These are phyloP conservation scores for Hylaeus volcanicus DNA, from an alignment of 1,140 invertebrate genomes.

Conservation along the genomic window DNA sequence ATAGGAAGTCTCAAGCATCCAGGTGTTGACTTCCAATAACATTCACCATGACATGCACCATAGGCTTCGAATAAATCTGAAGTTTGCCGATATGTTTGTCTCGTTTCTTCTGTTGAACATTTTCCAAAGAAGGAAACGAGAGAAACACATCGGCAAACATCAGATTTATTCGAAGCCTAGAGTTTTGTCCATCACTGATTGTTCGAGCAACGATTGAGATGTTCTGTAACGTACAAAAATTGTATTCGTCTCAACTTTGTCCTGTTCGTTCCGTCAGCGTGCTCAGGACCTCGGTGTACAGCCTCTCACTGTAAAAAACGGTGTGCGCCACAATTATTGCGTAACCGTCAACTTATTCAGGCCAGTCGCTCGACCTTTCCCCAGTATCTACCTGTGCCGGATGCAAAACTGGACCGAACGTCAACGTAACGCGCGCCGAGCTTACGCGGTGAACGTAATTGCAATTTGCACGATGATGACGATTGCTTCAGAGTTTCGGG, in stretches of 20 bases:
- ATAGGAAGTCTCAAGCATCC: no score
- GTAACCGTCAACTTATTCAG: constrained; percentile 41
- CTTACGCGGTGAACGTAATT: constrained; percentile 13
- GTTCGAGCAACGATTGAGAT: no score
- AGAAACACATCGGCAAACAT: no score
- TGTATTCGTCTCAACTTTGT: background rate
- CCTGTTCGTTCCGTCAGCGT: background rate
- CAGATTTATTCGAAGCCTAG: no score
- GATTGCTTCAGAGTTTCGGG: background rate
- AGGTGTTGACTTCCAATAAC: no score
- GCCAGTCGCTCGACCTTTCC: constrained; percentile 41
- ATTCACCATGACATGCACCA: no score
- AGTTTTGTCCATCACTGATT: no score
- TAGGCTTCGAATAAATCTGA: no score
- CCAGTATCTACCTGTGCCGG: constrained; percentile 50
- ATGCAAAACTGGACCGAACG: constrained; percentile 51
- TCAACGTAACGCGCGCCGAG: constrained; percentile 12
- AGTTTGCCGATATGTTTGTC: no score
- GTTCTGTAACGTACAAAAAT: no score
- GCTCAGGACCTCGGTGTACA: background rate
- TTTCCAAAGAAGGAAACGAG: no score
- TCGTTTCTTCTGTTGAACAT: no score
- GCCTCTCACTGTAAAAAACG: constrained; percentile 30
- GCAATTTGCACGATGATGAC: background rate
- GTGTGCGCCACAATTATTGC: constrained; percentile 27